Evolutionary conservation across 1,140 invertebrate genomes (phyloP), one percentile per base, ranked within the genome.

Genomic region (Temnothorax longispinosus): DNA sequence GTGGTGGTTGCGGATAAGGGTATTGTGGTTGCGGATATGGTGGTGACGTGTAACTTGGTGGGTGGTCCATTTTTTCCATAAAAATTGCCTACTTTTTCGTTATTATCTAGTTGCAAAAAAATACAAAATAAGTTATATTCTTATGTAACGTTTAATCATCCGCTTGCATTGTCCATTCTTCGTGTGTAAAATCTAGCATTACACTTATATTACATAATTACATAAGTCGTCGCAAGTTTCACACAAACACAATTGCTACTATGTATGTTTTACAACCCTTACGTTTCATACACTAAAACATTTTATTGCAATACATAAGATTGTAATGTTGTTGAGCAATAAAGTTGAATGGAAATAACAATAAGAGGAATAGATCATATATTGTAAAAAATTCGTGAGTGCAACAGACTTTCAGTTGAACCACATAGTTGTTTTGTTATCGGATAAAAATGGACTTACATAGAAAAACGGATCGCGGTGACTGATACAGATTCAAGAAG

Each of bases 1-100:
- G 54, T 56, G 15, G 64, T 10, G 58, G 81, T 8, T 84, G 81
- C 1, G 69, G 69, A 10, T 91, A 90, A 65, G 88, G 84, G 8
- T 78, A 78, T 5, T 91, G 88, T 21, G 87, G 81, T 8, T 84
- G 81, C 1, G 69, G 69, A 10, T 91, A 90, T 60, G 88, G 84
- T 21, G 87, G 91, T 50, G 91, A 82, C 3, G 38, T 56, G 13
- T 58, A 90, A 78, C 89, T 89, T 15, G 74, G 87, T 15, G 74
- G 88, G 62, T n/a, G 72, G 0, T 88, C 50, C 81, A 85, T 56
- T 84, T 88, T 90, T 0, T 75, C 58, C 87, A 89, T 90, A 5
- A 1, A 52, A 15, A n/a, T 41, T 7, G 18, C 10, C 4, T 41
- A 13, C 15, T 18, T 6, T 18, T 41, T 58, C 54, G 69, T 65